Evolutionary conservation across 2,888 invertebrate genomes (phyloP), one percentile per base, ranked within the genome.

Genomic region (Hyppa rectilinea): DNA sequence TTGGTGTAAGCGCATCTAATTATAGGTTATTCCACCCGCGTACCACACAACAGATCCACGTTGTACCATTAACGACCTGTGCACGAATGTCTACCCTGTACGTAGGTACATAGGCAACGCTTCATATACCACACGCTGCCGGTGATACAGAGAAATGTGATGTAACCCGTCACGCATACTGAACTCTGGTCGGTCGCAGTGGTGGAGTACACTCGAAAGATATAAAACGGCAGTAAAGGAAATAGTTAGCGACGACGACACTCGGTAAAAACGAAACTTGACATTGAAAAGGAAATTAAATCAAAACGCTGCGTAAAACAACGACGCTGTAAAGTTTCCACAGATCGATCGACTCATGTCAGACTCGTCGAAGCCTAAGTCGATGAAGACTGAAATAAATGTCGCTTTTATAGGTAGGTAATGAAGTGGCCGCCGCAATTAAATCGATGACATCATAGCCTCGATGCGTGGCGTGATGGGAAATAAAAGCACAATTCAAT

Each of bases 1-100:
- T 92, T 92, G 91, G 93, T 92, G 91, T 93, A 92, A 92, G 90
- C 93, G 94, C 92, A 94, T 95, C 95, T 95, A 95, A 95, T 95
- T 95, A 95, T 95, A 95, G 95, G 95, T 94, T 94, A 94, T 95
- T 95, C 94, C 95, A 93, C 95, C 91, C 92, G 92, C 91, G 92
- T 91, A 92, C 91, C 91, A 90, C 90, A 92, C 92, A 92, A 92
- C 93, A 92, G 93, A 93, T 94, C 92, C 92, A 92, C 92, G 92
- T 89, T 90, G 89, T 90, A 92, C 92, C 92, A 93, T 93, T 93
- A 93, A 93, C 93, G 94, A 93, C 92, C 91, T 89, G 92, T 90
- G 91, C 93, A 93, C 92, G 93, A 93, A 91, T 91, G 90, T 92
- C 88, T 91, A 90, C 89, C 87, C 88, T 82, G 86, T 87, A 88